These are phyloP conservation scores for Akabosia matsudoensis DNA, from an alignment of 1,140 invertebrate species.

Conservation along the genomic window DNA sequence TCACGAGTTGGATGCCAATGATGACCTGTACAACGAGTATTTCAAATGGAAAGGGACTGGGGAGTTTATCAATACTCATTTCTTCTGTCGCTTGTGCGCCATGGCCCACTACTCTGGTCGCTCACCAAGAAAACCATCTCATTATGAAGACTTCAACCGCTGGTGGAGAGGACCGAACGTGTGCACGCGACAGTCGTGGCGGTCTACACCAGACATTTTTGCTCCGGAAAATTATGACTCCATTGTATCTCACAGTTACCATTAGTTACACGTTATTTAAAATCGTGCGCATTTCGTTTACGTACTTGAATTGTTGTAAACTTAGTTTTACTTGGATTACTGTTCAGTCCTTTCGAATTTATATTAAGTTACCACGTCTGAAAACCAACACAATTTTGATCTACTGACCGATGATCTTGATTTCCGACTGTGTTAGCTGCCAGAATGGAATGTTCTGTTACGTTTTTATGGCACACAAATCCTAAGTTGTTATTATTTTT, in stretches of 20 bases:
- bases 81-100: slow-evolving; percentile 91
- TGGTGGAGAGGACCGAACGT: slow-evolving; percentile 73
- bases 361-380: too few species aligned
- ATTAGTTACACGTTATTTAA: too few species aligned
- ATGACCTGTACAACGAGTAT: slow-evolving; percentile 86
- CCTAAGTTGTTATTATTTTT: too few species aligned
- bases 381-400: too few species aligned
- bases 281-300: too few species aligned
- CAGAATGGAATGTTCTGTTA: too few species aligned
- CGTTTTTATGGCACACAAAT: too few species aligned
- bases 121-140: slow-evolving; percentile 46
- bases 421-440: too few species aligned
- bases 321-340: too few species aligned
- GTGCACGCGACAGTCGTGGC: slow-evolving; percentile 44
- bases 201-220: slow-evolving; percentile 44
- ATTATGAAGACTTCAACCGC: slow-evolving; percentile 74
- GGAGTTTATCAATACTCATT: slow-evolving; percentile 90
- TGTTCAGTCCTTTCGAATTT: too few species aligned
- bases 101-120: slow-evolving; percentile 69
- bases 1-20: slow-evolving; percentile 75
- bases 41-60: slow-evolving; percentile 87
- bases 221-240: slow-evolving; percentile 32
- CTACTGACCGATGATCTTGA: too few species aligned
- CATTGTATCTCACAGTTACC: not conserved
- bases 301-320: too few species aligned